These are phyloP conservation scores for Cryptus viduatorius DNA, from an alignment of 2,888 invertebrate genomes.

Conservation along the genomic window DNA sequence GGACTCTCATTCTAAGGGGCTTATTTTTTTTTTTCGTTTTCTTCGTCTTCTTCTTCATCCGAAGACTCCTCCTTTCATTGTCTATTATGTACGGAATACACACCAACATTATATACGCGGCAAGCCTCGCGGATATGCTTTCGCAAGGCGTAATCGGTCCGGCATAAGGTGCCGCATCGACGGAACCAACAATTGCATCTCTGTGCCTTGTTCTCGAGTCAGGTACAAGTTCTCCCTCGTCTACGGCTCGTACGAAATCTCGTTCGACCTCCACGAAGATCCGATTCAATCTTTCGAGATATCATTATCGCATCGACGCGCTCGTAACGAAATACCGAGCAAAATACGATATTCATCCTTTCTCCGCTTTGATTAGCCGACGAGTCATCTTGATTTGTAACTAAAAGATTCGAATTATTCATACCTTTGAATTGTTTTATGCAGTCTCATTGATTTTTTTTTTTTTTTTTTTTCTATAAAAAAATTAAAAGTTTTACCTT, in stretches of 20 bases:
- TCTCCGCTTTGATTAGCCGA: conserved; percentile 14
- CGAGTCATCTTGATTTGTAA: no score
- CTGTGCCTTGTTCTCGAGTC: conserved; percentile 4
- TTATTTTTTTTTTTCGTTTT: no score
- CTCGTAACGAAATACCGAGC: conserved; percentile 45
- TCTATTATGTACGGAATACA: conserved; percentile 25
- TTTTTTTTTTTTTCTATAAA: no score
- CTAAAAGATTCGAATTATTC: no score
- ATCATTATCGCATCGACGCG: conserved; percentile 49
- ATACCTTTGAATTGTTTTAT: no score
- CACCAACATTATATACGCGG: background rate
- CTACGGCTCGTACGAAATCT: background rate
- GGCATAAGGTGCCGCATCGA: conserved; percentile 48
- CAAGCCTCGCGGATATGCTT: conserved; percentile 38
- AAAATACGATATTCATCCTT: conserved; percentile 29
- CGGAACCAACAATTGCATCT: conserved; percentile 49
- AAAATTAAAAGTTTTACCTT: no score
- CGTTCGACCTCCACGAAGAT: conserved; percentile 35
- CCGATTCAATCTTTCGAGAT: conserved; percentile 60
- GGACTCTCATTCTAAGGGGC: conserved; percentile 13
- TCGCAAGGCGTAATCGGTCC: conserved; percentile 58
- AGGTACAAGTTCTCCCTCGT: background rate
- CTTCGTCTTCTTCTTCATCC: conserved; percentile 29
- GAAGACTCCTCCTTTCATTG: conserved; percentile 64
- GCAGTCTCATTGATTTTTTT: no score